These are phyloP conservation scores for Xanthia togata DNA, from an alignment of 2,888 invertebrate species.

Conservation along the genomic window DNA sequence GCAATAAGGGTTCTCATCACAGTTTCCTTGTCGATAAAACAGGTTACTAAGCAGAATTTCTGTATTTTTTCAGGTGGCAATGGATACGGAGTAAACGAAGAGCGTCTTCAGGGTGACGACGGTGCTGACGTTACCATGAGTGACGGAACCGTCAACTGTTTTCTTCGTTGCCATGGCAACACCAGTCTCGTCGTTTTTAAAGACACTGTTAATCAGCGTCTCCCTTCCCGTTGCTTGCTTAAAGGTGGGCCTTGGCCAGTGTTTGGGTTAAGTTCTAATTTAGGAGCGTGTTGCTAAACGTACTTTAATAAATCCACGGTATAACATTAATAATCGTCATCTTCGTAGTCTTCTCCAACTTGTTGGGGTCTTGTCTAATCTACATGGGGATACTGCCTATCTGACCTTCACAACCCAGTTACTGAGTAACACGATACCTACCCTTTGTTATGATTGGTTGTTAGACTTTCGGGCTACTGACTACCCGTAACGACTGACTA, in stretches of 20 bases:
- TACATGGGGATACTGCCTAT: not conserved
- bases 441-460: not conserved
- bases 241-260: slow-evolving; percentile 87
- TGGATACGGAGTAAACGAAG: slow-evolving; percentile 87
- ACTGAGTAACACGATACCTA: not conserved
- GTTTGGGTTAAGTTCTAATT: slow-evolving; percentile 64
- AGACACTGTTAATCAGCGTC: slow-evolving; percentile 46
- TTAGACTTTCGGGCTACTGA: not conserved
- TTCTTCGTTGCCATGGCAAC: slow-evolving; percentile 31
- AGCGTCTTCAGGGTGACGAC: slow-evolving; percentile 71
- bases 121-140: slow-evolving; percentile 40
- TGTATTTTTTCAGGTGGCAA: slow-evolving; percentile 83
- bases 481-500: not conserved
- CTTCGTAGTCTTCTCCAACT: not conserved
- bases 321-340: not conserved
- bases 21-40: not conserved
- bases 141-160: not conserved
- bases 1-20: not conserved
- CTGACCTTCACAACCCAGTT: too few relatives aligned
- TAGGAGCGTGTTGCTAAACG: slow-evolving; percentile 28
- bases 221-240: slow-evolving; percentile 65
- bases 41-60: slow-evolving; percentile 4
- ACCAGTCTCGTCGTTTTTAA: slow-evolving; percentile 17
- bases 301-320: not conserved
- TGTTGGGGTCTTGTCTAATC: too few relatives aligned